Base-by-base conservation (phyloP, 1,140 invertebrate species). In the Lepidurus arcticus region DNA sequence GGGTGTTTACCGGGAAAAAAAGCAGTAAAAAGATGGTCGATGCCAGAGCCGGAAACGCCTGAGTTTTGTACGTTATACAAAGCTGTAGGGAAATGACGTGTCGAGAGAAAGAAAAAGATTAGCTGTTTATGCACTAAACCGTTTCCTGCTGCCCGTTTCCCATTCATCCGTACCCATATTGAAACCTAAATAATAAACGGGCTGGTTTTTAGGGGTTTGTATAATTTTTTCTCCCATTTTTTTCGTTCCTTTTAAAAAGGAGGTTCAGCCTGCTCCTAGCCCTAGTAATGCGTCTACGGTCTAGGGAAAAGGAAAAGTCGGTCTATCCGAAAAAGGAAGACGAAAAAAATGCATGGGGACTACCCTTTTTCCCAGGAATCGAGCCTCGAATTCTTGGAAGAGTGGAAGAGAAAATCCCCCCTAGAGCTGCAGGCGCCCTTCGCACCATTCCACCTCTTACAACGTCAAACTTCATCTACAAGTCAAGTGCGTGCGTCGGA, bases 31-130 rank as follows among this genome's bases (percentile, higher is more conserved):
- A 21, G 16, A 13, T 65, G 53, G 53, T 65, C 53, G 53, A 21
- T 65, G 53, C 21, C 53, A 65, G 53, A 65, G 53, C 53, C 53
- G 53, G 53, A 65, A 65, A 65, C 53, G 53, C 53, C 53, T 7
- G 53, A 65, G 53, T 65, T 65, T 65, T 13, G 8, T 65, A 65
- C n/a, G n/a, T 65, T 65, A 21, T 21, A 16, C 4, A 65, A 65
- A 65, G 53, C 53, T 65, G 53, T 7, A 65, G 53, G 1, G 53
- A 65, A 65, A 65, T 65, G 53, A 65, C 53, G 53, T 65, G 53
- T 21, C 16, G 53, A 65, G 53, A 65, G 53, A 65, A 65, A 65
- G 53, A 65, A 65, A 65, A 65, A 65, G 53, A 65, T 65, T 65
- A 65, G 53, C 53, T 65, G 53, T 65, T 65, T 65, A 65, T 65